phyloP scores from a whole-genome alignment of 2,113 vertebrate species.

The Dromas ardeola region DNA sequence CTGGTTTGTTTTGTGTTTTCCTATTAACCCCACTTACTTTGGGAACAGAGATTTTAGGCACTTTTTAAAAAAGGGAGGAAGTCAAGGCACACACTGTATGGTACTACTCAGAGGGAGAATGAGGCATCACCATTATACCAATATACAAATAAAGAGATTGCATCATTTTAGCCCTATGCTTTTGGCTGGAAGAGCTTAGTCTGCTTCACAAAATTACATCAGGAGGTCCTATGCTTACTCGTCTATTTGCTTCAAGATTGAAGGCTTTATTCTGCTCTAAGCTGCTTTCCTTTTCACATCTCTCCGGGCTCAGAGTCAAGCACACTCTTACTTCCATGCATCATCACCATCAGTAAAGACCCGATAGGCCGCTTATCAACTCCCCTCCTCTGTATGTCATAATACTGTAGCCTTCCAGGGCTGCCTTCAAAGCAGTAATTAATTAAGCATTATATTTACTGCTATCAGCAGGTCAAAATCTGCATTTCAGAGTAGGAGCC shows the following conservation, averaged over 20 bases:
- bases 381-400: background rate
- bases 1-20: background rate
- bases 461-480: background rate
- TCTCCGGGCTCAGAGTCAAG: constrained; percentile 4
- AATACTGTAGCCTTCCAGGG: background rate
- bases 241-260: background rate
- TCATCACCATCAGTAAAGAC: background rate
- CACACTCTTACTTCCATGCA: background rate
- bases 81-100: background rate
- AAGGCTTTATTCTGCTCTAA: constrained; percentile 15
- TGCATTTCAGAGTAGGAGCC: background rate
- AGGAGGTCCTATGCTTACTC: background rate
- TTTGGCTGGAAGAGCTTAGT: background rate
- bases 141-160: background rate
- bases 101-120: background rate
- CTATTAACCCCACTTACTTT: background rate
- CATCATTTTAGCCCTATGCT: background rate
- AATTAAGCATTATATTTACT: background rate
- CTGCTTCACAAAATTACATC: constrained; percentile 8
- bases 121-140: background rate
- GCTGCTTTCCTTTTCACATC: background rate
- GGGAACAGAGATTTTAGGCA: background rate
- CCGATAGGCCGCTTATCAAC: background rate
- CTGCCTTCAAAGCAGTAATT: background rate
- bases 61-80: background rate